Percentiles rank a stretch among this genome's conserved stretches.
phyloP scores from a whole-genome alignment of 1,140 invertebrate species.

The Reticulitermes speratus region DNA sequence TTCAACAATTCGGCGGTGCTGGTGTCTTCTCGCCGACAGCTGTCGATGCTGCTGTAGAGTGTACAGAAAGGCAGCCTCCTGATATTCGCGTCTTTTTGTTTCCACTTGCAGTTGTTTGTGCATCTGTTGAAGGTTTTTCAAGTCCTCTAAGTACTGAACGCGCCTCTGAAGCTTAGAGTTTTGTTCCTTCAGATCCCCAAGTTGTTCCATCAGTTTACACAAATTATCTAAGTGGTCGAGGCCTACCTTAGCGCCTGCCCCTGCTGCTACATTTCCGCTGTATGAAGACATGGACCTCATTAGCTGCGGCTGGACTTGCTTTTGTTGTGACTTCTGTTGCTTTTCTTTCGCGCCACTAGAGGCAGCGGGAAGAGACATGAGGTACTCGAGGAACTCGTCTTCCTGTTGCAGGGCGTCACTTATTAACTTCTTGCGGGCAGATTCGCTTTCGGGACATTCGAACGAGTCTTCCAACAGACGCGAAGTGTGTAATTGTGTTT shows the following conservation, averaged over 20 bases:
- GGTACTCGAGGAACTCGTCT: constrained; percentile 43
- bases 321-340: constrained; percentile 16
- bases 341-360: constrained; percentile 30
- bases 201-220: constrained; percentile 70
- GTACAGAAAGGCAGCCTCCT: not conserved
- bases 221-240: constrained; percentile 76
- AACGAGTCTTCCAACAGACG: constrained; percentile 7
- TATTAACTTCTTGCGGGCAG: constrained; percentile 23
- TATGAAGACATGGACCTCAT: constrained; percentile 28
- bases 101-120: constrained; percentile 50
- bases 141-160: constrained; percentile 70
- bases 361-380: constrained; percentile 41
- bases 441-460: not conserved
- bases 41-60: not conserved
- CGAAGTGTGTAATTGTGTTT: not conserved
- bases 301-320: not conserved
- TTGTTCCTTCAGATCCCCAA: constrained; percentile 67
- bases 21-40: not conserved
- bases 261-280: not conserved
- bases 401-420: constrained; percentile 37
- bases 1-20: constrained; percentile 10
- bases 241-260: constrained; percentile 44
- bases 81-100: not conserved
- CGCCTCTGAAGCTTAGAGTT: constrained; percentile 66
- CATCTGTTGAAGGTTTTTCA: constrained; percentile 63